phyloP scores from a whole-genome alignment of 1,140 invertebrate genomes.

The Scylla paramamosain region DNA sequence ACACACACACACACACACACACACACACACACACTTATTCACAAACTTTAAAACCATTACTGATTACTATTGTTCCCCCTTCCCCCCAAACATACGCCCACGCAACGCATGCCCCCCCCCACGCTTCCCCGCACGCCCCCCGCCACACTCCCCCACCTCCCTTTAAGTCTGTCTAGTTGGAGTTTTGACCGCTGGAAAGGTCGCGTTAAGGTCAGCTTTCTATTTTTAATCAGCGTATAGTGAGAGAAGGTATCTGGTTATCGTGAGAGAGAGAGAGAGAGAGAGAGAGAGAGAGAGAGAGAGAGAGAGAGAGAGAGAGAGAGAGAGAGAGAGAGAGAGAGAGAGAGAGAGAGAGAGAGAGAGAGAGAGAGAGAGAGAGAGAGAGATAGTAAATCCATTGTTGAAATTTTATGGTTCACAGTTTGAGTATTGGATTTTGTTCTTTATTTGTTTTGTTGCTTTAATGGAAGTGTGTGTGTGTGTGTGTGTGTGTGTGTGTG shows the following conservation, averaged over 20 bases:
- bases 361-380: background rate
- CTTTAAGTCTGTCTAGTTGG: background rate
- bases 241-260: background rate
- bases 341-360: too few relatives aligned
- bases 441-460: background rate
- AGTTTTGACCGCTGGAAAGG: background rate
- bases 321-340: background rate
- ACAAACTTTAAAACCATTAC: background rate
- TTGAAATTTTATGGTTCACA: background rate
- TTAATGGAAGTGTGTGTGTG: background rate
- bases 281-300: background rate
- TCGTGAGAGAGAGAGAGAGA: background rate
- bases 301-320: background rate
- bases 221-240: background rate
- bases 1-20: slow-evolving; percentile 17
- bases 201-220: background rate
- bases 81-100: background rate
- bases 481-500: background rate
- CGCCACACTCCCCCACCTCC: background rate
- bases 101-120: background rate
- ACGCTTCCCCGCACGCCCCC: background rate
- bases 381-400: background rate
- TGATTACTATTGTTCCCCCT: background rate
- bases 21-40: slow-evolving; percentile 28
- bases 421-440: too few relatives aligned